Conservation (phyloP, 2,888 invertebrate species). For the Villa cingulata region DNA sequence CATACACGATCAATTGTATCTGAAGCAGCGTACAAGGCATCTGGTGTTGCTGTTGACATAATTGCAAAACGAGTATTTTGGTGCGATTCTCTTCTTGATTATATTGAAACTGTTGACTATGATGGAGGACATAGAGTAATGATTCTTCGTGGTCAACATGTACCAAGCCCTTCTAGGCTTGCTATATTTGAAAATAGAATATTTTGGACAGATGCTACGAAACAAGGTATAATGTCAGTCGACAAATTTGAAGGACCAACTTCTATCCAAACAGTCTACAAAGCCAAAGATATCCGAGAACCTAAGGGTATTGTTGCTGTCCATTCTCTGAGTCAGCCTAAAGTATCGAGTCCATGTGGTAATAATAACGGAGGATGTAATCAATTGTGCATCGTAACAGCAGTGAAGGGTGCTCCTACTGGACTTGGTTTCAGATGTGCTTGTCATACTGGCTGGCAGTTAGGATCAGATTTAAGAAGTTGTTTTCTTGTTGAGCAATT, state of each 20-base stretch:
- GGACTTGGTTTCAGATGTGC: constrained; percentile 81
- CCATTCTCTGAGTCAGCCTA: constrained; percentile 63
- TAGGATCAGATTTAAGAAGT: constrained; percentile 59
- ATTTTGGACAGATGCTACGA: constrained; percentile 85
- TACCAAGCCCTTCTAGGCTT: constrained; percentile 72
- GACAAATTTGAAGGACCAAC: constrained; percentile 71
- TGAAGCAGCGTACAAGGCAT: constrained; percentile 87
- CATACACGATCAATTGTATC: constrained; percentile 69
- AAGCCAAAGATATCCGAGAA: constrained; percentile 64
- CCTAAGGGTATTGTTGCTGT: constrained; percentile 74
- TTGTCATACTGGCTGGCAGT: constrained; percentile 74
- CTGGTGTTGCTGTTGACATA: constrained; percentile 83
- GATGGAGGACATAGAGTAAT: constrained; percentile 69
- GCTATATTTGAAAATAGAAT: constrained; percentile 75
- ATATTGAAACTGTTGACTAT: constrained; percentile 93
- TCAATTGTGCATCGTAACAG: constrained; percentile 87
- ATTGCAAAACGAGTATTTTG: constrained; percentile 83
- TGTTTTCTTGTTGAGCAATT: constrained; percentile 77
- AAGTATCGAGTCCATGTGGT: constrained; percentile 70
- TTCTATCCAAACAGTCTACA: constrained; percentile 66
- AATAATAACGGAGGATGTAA: constrained; percentile 79
- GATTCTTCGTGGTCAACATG: constrained; percentile 67
- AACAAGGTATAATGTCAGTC: constrained; percentile 76
- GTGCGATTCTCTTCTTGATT: constrained; percentile 91
- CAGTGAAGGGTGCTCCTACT: constrained; percentile 46